phyloP scores from a whole-genome alignment of 2,113 vertebrate genomes.

The human (Homo sapiens) region DNA sequence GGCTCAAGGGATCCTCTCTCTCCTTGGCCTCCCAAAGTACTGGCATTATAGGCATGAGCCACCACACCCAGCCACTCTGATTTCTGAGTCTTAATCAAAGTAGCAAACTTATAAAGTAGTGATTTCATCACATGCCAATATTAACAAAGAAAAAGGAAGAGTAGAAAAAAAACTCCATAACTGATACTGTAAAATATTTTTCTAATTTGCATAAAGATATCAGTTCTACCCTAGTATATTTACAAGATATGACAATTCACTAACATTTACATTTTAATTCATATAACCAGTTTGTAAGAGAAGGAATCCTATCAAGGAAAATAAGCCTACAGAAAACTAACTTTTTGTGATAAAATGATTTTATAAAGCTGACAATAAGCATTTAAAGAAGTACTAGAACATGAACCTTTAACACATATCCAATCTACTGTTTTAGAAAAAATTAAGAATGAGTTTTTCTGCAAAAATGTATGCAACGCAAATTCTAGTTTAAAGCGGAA shows the following conservation, averaged over 20 bases:
- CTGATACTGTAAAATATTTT: neutral
- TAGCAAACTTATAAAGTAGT: neutral
- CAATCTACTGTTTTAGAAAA: neutral
- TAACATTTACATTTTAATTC: conserved; percentile 21
- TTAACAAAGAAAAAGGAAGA: neutral
- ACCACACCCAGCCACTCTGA: neutral
- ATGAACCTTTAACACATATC: neutral
- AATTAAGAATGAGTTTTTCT: neutral
- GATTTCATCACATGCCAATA: neutral
- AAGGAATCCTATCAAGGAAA: neutral
- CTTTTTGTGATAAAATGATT: neutral
- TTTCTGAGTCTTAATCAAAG: neutral
- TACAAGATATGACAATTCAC: neutral
- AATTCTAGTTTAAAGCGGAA: neutral
- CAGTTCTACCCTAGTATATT: neutral
- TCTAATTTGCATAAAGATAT: conserved; percentile 25
- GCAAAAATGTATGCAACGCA: neutral
- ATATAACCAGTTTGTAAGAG: neutral
- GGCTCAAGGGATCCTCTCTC: no score
- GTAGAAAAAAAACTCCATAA: neutral
- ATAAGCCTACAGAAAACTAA: neutral
- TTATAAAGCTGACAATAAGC: neutral
- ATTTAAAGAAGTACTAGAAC: neutral
- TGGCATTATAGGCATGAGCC: no score
- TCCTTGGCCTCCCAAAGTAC: no score